Conservation (phyloP, 2,797 vertebrate genomes). For the Enoplosus armatus region DNA sequence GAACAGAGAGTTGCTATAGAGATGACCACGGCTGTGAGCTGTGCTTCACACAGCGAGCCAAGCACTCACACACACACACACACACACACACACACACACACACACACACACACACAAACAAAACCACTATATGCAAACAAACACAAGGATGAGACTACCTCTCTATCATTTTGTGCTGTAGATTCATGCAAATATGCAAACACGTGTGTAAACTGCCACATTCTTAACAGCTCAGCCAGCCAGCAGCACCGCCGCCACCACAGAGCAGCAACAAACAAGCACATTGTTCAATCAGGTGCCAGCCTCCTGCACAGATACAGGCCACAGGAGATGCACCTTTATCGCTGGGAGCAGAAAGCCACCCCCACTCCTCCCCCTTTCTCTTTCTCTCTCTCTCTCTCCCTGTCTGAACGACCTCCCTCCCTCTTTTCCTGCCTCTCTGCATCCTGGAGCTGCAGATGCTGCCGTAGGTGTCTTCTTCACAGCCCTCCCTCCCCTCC, state of each 20-base stretch:
- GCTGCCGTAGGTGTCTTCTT: conserved; percentile 42
- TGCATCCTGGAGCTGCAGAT: conserved; percentile 9
- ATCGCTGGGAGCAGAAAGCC: conserved; percentile 48
- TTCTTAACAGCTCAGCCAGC: conserved; percentile 19
- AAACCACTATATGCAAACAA: conserved; percentile 39
- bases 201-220: conserved; percentile 35
- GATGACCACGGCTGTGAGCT: conserved; percentile 75
- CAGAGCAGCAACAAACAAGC: conserved; percentile 47
- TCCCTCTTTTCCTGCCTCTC: conserved; percentile 6
- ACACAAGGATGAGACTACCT: conserved; percentile 16
- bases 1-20: conserved; percentile 80
- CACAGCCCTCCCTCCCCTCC: conserved; percentile 22
- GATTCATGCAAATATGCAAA: conserved; percentile 53
- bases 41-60: conserved; percentile 24
- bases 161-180: conserved; percentile 30
- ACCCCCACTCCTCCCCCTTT: not conserved
- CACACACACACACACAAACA: conserved; percentile 12
- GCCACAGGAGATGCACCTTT: conserved; percentile 52
- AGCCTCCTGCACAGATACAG: conserved; percentile 31
- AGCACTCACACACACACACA: not conserved
- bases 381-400: no score
- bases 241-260: not conserved
- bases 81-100: not conserved
- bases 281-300: conserved; percentile 53
- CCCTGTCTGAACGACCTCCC: conserved; percentile 9